Conservation (phyloP, 2,888 invertebrate species). For the Copidosoma aretas region DNA sequence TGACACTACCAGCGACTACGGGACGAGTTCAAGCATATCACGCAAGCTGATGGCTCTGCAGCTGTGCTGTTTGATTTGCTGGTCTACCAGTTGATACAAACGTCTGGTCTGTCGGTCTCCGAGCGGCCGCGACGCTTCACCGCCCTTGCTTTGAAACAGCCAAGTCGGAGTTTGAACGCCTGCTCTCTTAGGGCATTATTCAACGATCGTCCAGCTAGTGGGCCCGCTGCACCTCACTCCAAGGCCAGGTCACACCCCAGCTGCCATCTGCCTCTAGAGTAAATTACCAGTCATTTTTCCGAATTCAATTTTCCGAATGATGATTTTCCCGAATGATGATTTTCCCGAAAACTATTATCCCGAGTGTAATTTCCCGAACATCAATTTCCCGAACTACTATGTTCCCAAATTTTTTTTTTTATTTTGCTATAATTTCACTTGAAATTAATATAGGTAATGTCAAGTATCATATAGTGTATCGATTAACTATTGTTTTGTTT, state of each 20-base stretch:
- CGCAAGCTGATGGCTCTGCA: neutral
- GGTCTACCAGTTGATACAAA: neutral
- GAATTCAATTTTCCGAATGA: too few species aligned
- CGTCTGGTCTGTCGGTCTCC: neutral
- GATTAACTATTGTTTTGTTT: too few species aligned
- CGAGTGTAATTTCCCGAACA: too few species aligned
- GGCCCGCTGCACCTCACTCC: constrained; percentile 3
- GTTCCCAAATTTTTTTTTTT: too few species aligned
- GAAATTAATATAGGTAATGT: too few species aligned
- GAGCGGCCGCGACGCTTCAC: neutral
- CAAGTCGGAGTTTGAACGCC: neutral
- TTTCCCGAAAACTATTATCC: too few species aligned
- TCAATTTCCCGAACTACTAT: too few species aligned
- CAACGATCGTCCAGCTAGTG: constrained; percentile 12
- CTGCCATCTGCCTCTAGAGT: too few species aligned
- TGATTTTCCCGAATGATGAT: too few species aligned
- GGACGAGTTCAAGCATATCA: constrained; percentile 22
- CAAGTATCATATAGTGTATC: too few species aligned
- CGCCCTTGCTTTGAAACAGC: neutral
- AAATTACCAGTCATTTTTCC: too few species aligned
- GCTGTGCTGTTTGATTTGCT: neutral
- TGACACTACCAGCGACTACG: constrained; percentile 2
- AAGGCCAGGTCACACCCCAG: constrained; percentile 7
- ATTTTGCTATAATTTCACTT: too few species aligned
- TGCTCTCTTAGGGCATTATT: neutral